phyloP scores from a whole-genome alignment of 1,140 invertebrate species.

The Aculops lycopersici region DNA sequence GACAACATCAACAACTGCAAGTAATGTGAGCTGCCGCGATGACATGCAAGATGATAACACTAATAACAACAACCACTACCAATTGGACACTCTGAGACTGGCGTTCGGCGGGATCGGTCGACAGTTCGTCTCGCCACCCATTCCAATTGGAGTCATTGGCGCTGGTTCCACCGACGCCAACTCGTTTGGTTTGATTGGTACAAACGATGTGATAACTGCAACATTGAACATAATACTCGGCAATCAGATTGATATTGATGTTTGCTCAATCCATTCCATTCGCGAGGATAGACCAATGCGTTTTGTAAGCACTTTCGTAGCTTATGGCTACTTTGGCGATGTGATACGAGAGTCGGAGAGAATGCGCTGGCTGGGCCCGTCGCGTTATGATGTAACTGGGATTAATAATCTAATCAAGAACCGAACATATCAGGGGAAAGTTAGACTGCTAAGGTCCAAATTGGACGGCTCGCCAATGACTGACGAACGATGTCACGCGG shows the following conservation, averaged over 20 bases:
- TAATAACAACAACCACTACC: not conserved
- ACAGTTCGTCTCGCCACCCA: slow-evolving; percentile 18
- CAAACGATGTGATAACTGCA: slow-evolving; percentile 40
- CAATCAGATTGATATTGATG: slow-evolving; percentile 21
- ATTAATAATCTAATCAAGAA: slow-evolving; percentile 36
- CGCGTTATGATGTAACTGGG: slow-evolving; percentile 44
- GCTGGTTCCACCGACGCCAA: slow-evolving; percentile 18
- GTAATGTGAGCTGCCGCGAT: too few species aligned
- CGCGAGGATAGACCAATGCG: slow-evolving; percentile 23
- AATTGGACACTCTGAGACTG: not conserved
- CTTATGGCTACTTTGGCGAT: slow-evolving; percentile 62
- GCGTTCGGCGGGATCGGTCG: slow-evolving; percentile 13
- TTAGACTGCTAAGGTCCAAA: slow-evolving; percentile 20
- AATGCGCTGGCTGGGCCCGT: slow-evolving; percentile 58
- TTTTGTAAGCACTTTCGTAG: slow-evolving; percentile 42
- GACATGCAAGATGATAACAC: not conserved
- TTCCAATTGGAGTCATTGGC: slow-evolving; percentile 38
- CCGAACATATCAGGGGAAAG: slow-evolving; percentile 34
- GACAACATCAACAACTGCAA: too few species aligned
- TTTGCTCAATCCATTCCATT: slow-evolving; percentile 36
- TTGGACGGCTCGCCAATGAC: slow-evolving; percentile 14
- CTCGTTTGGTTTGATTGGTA: slow-evolving; percentile 25
- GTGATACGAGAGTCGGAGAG: slow-evolving; percentile 44
- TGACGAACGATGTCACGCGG: slow-evolving; percentile 2
- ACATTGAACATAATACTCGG: slow-evolving; percentile 46